phyloP scores from a whole-genome alignment of 1,140 invertebrate species.

The Pogonognathellus flavescens region DNA sequence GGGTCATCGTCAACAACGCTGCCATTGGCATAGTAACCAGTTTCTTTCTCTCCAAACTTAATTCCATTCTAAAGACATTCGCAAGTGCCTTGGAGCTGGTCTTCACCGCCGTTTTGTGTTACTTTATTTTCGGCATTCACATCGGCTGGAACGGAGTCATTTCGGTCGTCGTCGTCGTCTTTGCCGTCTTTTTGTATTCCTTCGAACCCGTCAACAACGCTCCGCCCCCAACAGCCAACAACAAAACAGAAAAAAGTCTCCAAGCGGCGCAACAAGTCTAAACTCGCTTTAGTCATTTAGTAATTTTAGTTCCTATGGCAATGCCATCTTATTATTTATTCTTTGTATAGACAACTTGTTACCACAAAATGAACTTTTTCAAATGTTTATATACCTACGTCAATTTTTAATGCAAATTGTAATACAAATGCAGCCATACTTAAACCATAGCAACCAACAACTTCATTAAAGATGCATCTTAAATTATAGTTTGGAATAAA shows the following conservation, averaged over 20 bases:
- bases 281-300: too few species aligned
- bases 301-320: too few species aligned
- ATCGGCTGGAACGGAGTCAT: slow-evolving; percentile 86
- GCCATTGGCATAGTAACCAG: slow-evolving; percentile 93
- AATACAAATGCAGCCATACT: too few species aligned
- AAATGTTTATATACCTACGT: too few species aligned
- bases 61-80: slow-evolving; percentile 97
- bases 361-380: too few species aligned
- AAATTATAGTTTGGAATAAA: too few species aligned
- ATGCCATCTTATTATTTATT: too few species aligned
- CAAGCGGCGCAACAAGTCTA: too few species aligned
- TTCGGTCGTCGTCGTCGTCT: slow-evolving; percentile 86
- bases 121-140: slow-evolving; percentile 88
- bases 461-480: too few species aligned
- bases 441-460: too few species aligned
- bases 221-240: neutral
- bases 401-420: too few species aligned
- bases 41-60: slow-evolving; percentile 92
- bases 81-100: slow-evolving; percentile 93
- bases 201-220: slow-evolving; percentile 84
- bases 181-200: slow-evolving; percentile 88
- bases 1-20: slow-evolving; percentile 85
- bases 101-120: slow-evolving; percentile 91
- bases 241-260: neutral
- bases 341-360: too few species aligned